phyloP scores from a whole-genome alignment of 2,797 vertebrate genomes.

The Falco cherrug region DNA sequence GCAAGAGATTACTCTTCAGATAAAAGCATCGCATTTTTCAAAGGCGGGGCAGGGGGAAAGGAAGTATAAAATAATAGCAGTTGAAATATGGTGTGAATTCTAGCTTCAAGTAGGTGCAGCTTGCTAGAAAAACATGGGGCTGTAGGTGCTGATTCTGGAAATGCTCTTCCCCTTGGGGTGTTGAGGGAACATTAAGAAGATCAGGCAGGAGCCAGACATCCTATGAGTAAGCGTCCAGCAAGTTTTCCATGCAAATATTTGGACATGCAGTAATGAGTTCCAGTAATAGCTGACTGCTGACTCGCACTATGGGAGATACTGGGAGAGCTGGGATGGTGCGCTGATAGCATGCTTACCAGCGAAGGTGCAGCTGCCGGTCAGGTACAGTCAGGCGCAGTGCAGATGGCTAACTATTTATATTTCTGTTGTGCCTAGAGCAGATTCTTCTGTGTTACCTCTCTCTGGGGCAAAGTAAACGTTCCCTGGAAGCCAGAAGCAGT shows the following conservation, averaged over 20 bases:
- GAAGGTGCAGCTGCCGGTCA: constrained; percentile 15
- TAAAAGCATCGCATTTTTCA: neutral
- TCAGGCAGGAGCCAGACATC: neutral
- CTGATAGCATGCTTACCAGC: neutral
- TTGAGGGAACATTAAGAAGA: neutral
- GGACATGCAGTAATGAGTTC: neutral
- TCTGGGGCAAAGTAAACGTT: neutral
- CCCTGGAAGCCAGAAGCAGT: neutral
- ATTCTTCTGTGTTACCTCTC: neutral
- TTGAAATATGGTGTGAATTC: neutral
- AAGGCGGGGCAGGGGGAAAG: neutral
- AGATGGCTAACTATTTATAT: constrained; percentile 23
- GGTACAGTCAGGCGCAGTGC: neutral
- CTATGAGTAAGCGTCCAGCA: neutral
- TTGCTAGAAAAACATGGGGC: neutral
- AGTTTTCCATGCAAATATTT: constrained; percentile 50
- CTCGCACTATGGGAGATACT: neutral
- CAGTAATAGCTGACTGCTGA: constrained; percentile 31
- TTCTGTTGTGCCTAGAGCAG: constrained; percentile 2
- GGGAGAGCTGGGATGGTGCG: neutral
- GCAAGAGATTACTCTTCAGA: neutral
- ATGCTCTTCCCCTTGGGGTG: neutral
- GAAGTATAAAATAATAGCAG: neutral
- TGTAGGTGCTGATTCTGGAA: neutral
- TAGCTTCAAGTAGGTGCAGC: neutral